These are phyloP conservation scores for Lycodopsis pacificus DNA, from an alignment of 2,797 vertebrate genomes.

Conservation along the genomic window DNA sequence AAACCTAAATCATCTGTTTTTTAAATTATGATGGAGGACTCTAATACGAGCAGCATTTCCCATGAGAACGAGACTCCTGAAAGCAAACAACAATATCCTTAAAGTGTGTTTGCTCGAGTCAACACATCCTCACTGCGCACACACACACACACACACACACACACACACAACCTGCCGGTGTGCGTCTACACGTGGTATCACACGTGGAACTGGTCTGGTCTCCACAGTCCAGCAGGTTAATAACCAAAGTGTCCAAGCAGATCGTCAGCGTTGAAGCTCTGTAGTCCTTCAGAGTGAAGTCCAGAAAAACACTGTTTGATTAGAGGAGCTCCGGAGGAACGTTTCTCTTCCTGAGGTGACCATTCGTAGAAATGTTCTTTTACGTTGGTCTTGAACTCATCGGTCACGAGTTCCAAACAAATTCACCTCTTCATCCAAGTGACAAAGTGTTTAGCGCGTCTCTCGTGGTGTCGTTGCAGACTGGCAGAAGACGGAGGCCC, in stretches of 20 bases:
- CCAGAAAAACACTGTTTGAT: background rate
- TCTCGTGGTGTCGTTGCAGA: slow-evolving; percentile 80
- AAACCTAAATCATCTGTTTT: background rate
- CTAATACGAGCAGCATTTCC: background rate
- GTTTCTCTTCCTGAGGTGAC: background rate
- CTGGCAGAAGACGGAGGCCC: slow-evolving; percentile 98
- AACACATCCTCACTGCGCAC: background rate
- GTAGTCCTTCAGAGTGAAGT: background rate
- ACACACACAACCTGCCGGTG: slow-evolving; percentile 21
- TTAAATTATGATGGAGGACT: background rate
- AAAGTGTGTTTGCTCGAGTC: slow-evolving; percentile 51
- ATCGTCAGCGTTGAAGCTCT: background rate
- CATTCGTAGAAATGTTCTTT: background rate
- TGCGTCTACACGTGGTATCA: slow-evolving; percentile 29
- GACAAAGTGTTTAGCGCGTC: background rate
- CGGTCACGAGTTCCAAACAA: background rate
- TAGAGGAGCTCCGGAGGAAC: background rate
- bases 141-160: slow-evolving; percentile 28
- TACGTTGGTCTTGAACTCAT: too few species aligned
- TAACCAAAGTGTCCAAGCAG: background rate
- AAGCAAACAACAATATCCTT: slow-evolving; percentile 18
- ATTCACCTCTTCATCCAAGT: background rate
- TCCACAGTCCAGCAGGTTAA: slow-evolving; percentile 30
- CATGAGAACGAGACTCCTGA: background rate
- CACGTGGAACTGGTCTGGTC: background rate